phyloP scores from a whole-genome alignment of 2,888 invertebrate species.

The Nephrotoma appendiculata region DNA sequence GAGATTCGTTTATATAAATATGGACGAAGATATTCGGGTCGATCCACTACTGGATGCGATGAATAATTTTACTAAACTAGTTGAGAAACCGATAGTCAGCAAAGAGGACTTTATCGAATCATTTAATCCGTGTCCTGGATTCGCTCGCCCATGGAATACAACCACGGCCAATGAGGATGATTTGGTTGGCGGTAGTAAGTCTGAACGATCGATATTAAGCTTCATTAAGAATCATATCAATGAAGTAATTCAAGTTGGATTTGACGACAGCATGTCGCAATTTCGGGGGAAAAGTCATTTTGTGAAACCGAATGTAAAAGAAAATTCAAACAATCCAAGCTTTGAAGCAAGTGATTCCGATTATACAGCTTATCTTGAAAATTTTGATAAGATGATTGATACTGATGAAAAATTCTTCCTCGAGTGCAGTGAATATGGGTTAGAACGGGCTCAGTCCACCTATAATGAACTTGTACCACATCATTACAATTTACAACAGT shows the following conservation, averaged over 20 bases:
- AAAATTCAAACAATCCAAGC: constrained; percentile 22
- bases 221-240: constrained; percentile 71
- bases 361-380: constrained; percentile 26
- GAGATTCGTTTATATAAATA: constrained; percentile 77
- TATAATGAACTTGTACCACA: constrained; percentile 76
- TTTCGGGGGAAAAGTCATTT: constrained; percentile 30
- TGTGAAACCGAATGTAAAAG: constrained; percentile 43
- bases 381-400: constrained; percentile 26
- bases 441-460: constrained; percentile 73
- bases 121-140: constrained; percentile 25
- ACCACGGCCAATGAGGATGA: neutral
- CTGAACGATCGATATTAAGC: constrained; percentile 34
- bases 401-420: constrained; percentile 50
- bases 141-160: constrained; percentile 22
- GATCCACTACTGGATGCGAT: constrained; percentile 24
- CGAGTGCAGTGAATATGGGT: constrained; percentile 69
- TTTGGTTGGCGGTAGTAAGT: neutral
- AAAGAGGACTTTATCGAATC: constrained; percentile 18
- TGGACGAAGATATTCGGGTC: constrained; percentile 35
- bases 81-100: constrained; percentile 19
- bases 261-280: constrained; percentile 73
- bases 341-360: constrained; percentile 24
- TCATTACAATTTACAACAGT: constrained; percentile 74
- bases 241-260: constrained; percentile 66
- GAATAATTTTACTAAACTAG: constrained; percentile 18